Evolutionary conservation across 2,888 invertebrate species (phyloP), one percentile per base, ranked within the genome.

Genomic region (Phymatocera aterrima): DNA sequence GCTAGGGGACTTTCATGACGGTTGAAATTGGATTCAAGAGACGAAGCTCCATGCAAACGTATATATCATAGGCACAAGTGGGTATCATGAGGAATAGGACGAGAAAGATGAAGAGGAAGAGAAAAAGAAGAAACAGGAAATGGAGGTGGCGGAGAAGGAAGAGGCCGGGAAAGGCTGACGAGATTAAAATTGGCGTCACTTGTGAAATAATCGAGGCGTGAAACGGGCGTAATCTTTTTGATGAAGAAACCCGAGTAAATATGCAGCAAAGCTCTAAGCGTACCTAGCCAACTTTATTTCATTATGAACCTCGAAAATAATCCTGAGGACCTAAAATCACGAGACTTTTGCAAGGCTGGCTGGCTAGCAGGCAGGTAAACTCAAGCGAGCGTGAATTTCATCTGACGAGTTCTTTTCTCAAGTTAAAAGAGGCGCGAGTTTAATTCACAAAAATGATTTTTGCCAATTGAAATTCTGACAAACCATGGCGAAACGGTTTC

Each of bases 181-280:
- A 68, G 34, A 72, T 72, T 72, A 72, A 72, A 72, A 48, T 72
- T 72, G 28, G 51, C 72, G 34, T 34, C 72, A 72, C 72, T 72
- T 12, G 72, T 31, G 48, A 72, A 72, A 72, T 72, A 72, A 72
- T 72, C 72, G 34, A 51, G 51, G 72, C 72, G 51, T 72, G 5
- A 72, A 72, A 72, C 37, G 15, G 48, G 34, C 34, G 21, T 31
- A 31, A 57, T 57, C 57, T 57, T 57, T 57, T 57, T 57, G 57
- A 61, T 64, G 37, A 61, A 61, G 61, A 61, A 61, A 61, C 31
- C 61, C 15, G 37, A 61, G 61, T 64, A 10, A 64, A 64, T 64
- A 37, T 57, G 15, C 57, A 64, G 61, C 37, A 37, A 60, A 64
- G 18, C 34, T 37, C 37, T 64, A 21, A 37, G 37, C 61, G 61